Evolutionary conservation across 1,140 invertebrate species (phyloP).

Genomic region (Lepidurus couesii): DNA sequence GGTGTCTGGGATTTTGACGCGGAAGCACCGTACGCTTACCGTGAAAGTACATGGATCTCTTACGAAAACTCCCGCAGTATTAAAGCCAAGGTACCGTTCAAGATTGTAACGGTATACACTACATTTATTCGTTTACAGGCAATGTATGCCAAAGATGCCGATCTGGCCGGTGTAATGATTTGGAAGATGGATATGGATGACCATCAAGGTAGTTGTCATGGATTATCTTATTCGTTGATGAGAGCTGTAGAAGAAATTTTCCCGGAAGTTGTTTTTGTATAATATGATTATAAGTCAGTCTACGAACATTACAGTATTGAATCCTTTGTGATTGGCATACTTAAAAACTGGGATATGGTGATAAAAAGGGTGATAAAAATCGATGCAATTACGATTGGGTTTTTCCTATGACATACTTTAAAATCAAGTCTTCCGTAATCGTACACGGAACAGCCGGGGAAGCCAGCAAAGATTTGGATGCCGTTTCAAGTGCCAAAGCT

Average conservation of each 20-base stretch:
- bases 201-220: slow-evolving; percentile 47
- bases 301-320: too few species aligned
- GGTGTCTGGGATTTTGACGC: slow-evolving; percentile 56
- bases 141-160: slow-evolving; percentile 42
- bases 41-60: slow-evolving; percentile 52
- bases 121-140: slow-evolving; percentile 33
- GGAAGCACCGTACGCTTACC: slow-evolving; percentile 54
- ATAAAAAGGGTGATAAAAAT: background rate
- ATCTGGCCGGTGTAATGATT: slow-evolving; percentile 51
- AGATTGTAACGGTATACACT: background rate
- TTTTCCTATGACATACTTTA: background rate
- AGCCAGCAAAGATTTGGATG: slow-evolving; percentile 46
- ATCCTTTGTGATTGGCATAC: too few species aligned
- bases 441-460: slow-evolving; percentile 31
- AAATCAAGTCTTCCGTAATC: background rate
- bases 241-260: slow-evolving; percentile 48
- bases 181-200: slow-evolving; percentile 52
- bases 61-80: slow-evolving; percentile 60
- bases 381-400: background rate
- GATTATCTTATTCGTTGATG: slow-evolving; percentile 52
- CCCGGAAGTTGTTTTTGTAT: too few species aligned
- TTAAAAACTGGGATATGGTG: too few species aligned
- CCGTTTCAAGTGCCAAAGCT: slow-evolving; percentile 48
- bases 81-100: slow-evolving; percentile 52
- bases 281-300: too few species aligned